Evolutionary conservation across 2,888 invertebrate genomes (phyloP).

Genomic region (Oscheius sp.): DNA sequence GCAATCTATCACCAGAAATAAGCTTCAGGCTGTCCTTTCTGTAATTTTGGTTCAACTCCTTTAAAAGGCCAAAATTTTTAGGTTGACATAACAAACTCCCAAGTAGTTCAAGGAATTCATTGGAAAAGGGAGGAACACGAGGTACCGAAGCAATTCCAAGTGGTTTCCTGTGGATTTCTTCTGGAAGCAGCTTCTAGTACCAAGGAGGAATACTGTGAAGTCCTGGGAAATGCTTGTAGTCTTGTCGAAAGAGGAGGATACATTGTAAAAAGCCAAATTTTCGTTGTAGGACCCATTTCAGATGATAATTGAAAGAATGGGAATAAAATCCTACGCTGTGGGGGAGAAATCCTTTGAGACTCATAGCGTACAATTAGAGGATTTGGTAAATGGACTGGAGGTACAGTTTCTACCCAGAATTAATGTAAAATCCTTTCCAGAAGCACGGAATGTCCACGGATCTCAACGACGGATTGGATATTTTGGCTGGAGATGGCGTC

Average conservation of each 20-base stretch:
- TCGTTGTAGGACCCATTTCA: constrained; percentile 46
- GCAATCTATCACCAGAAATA: constrained; percentile 63
- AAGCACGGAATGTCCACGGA: constrained; percentile 63
- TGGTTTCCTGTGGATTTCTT: constrained; percentile 70
- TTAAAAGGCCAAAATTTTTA: constrained; percentile 30
- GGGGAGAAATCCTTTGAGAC: no score
- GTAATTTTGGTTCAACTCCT: background rate
- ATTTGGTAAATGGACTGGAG: no score
- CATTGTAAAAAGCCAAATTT: no score
- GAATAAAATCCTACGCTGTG: no score
- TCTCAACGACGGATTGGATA: constrained; percentile 61
- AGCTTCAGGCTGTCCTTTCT: constrained; percentile 64
- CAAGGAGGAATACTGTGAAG: constrained; percentile 54
- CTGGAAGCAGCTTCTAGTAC: constrained; percentile 69
- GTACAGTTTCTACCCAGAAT: no score
- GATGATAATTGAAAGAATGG: no score
- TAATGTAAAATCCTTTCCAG: no score
- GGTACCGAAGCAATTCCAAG: constrained; percentile 68
- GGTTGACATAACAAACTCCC: constrained; percentile 65
- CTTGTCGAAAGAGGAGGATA: constrained; percentile 70
- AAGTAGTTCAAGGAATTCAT: constrained; percentile 58
- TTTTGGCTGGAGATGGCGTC: constrained; percentile 68
- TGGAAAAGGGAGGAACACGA: constrained; percentile 49
- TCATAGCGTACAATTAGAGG: no score
- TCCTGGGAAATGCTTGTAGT: constrained; percentile 57